These are phyloP conservation scores for Acanthosepion lycidas DNA, from an alignment of 2,888 invertebrate genomes.

Conservation along the genomic window DNA sequence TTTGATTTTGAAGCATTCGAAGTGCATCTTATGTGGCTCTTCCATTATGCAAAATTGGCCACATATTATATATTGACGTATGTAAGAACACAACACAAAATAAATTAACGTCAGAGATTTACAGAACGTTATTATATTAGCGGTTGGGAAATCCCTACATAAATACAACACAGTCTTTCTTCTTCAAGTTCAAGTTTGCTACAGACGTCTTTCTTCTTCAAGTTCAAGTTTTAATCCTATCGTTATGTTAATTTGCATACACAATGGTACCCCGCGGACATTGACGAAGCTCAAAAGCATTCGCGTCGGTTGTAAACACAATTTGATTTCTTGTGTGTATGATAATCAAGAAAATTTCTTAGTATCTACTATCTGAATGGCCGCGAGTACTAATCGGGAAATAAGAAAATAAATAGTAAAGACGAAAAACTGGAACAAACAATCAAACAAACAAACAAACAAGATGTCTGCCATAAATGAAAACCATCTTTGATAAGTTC, in stretches of 20 bases:
- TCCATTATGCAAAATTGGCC: too few relatives aligned
- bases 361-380: neutral
- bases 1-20: too few relatives aligned
- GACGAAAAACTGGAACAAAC: neutral
- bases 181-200: neutral
- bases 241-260: slow-evolving; percentile 18
- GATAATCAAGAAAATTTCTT: neutral
- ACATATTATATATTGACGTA: neutral
- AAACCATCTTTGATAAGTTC: too few relatives aligned
- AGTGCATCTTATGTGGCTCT: too few relatives aligned
- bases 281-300: neutral
- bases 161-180: neutral
- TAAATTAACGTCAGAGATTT: neutral
- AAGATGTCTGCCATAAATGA: too few relatives aligned
- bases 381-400: neutral
- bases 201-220: neutral
- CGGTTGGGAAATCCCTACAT: neutral
- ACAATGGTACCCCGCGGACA: neutral
- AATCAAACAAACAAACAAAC: too few relatives aligned
- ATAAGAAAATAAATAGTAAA: neutral
- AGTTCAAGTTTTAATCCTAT: neutral
- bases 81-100: neutral
- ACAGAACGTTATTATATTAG: neutral
- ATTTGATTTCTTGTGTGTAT: neutral
- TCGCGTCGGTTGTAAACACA: slow-evolving; percentile 16